phyloP scores from a whole-genome alignment of 2,888 invertebrate species.

The Agrilus mali region DNA sequence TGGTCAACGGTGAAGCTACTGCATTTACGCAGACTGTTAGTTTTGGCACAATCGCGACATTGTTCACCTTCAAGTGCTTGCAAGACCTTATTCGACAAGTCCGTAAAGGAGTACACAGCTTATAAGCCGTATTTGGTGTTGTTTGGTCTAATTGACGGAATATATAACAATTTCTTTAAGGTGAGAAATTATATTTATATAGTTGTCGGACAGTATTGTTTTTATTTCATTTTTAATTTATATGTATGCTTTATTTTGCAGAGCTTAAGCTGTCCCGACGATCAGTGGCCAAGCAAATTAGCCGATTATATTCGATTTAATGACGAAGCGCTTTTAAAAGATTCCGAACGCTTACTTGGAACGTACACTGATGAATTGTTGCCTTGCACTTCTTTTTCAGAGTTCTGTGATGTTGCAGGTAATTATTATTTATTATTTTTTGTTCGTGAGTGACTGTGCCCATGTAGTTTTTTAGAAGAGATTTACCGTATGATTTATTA shows the following conservation, averaged over 20 bases:
- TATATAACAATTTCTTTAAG: conserved; percentile 80
- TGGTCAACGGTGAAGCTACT: conserved; percentile 63
- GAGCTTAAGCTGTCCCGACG: conserved; percentile 58
- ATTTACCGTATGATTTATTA: too few relatives aligned
- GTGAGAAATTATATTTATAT: conserved; percentile 33
- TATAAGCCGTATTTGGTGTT: conserved; percentile 81
- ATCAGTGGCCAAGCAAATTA: conserved; percentile 80
- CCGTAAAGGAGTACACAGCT: conserved; percentile 55
- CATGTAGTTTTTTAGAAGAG: background rate
- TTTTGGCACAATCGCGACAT: conserved; percentile 65
- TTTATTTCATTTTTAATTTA: conserved; percentile 1
- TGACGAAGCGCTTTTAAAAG: conserved; percentile 81
- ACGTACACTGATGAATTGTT: conserved; percentile 79
- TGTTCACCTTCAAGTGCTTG: conserved; percentile 49
- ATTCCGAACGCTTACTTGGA: conserved; percentile 70
- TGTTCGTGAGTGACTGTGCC: background rate
- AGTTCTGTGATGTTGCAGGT: conserved; percentile 90
- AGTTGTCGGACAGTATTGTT: background rate
- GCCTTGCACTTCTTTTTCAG: conserved; percentile 79
- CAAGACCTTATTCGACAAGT: conserved; percentile 39
- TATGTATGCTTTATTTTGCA: conserved; percentile 27
- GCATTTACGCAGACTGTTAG: conserved; percentile 64
- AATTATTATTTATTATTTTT: conserved; percentile 19
- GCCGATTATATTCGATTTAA: conserved; percentile 91
- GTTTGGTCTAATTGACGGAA: conserved; percentile 72